Evolutionary conservation across 2,888 invertebrate species (phyloP), one percentile per base, ranked within the genome.

Genomic region (Cryptus armator): DNA sequence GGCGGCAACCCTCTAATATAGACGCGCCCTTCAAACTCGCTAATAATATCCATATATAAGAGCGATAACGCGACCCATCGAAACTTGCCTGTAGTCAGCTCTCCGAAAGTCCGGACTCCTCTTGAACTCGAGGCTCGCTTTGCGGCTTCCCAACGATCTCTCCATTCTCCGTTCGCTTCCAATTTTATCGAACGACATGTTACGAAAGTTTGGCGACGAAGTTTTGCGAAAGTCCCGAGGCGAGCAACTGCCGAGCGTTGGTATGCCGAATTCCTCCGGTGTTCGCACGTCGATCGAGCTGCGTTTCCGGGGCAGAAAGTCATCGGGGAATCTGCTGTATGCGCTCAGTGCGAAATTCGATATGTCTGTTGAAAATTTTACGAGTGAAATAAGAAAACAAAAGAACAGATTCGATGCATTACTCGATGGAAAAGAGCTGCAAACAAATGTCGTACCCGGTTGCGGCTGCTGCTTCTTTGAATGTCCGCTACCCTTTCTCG

Each of bases 121-220:
- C 78, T 91, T 89, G 70, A 93, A 92, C 43, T 93, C 93, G 29
- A 93, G 89, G 80, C 93, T 93, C 3, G 93, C 90, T 87, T 93
- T 93, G 59, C 93, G 91, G 51, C 87, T 89, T 16, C 91, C 91
- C 81, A 91, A 86, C 14, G 90, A 88, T 82, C 90, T 91, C 16
- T 93, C 93, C 51, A 90, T 81, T 70, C 90, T 89, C 5, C 92
- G 90, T 10, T 93, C 93, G 9, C 90, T 89, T 2, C 91, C 92
- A 81, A 91, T 88, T 87, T 90, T 90, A 81, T 93, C 93, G 76
- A 93, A 90, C 14, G 93, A 93, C 92, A 92, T 93, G 89, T 92
- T 92, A 19, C 92, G 92, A 81, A 93, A 93, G 81, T 92, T 93
- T 12, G 92, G 91, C 1, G 93, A 92, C 0, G 93, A 92, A 32